A percentile compares a stretch with the other conserved stretches of the same genome.
These are phyloP conservation scores for Knipowitschia caucasica DNA, from an alignment of 2,797 vertebrate species.

Conservation along the genomic window DNA sequence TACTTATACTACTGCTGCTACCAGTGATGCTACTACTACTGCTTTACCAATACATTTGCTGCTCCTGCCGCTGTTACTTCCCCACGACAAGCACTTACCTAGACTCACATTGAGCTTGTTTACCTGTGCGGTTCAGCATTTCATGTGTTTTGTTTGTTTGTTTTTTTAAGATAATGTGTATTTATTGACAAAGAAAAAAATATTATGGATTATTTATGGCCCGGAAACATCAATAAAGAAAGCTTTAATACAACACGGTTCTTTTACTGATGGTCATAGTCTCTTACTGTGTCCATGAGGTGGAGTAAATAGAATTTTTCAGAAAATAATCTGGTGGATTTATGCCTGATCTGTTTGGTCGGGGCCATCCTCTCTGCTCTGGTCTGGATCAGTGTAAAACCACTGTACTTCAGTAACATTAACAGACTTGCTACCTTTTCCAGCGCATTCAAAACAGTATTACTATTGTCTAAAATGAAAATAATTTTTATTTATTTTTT, in stretches of 20 bases:
- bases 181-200: conserved; percentile 5
- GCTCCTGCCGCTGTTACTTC: neutral
- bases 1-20: neutral
- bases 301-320: conserved; percentile 2
- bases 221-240: conserved; percentile 13
- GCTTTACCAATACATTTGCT: neutral
- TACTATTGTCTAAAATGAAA: too few relatives aligned
- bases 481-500: too few relatives aligned
- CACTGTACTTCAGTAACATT: neutral
- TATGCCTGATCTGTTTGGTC: too few relatives aligned
- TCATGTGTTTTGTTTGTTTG: conserved; percentile 23
- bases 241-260: neutral
- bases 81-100: neutral
- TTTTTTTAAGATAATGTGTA: conserved; percentile 14
- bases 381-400: too few relatives aligned
- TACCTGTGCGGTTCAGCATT: conserved; percentile 25
- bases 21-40: too few relatives aligned
- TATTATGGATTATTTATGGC: conserved; percentile 2
- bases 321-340: neutral
- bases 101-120: neutral
- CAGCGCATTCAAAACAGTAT: too few relatives aligned
- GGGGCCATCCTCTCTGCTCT: too few relatives aligned
- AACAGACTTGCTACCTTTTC: too few relatives aligned
- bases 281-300: neutral
- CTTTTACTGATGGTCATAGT: neutral